Evolutionary conservation across 2,113 vertebrate species (phyloP), one percentile per base, ranked within the genome.

Genomic region (Engraulis encrasicolus): DNA sequence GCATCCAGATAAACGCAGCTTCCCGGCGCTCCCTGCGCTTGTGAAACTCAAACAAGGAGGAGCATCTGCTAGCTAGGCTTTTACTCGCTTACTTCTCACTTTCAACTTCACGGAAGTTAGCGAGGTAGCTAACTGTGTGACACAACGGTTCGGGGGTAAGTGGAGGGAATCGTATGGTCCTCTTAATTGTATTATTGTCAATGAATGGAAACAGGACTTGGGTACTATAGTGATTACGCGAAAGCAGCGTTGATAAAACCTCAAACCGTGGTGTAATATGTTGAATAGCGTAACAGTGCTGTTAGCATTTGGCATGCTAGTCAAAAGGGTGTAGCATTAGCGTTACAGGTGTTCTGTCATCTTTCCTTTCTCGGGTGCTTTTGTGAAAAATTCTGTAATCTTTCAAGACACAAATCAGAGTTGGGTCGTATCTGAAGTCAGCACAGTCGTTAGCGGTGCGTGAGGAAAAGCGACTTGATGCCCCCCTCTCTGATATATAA

Each of bases 61-160:
- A 27, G 66, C 66, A 74, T 36, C 58, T 71, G 54, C 1, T 74
- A n/a, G n/a, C n/a, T n/a, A n/a, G n/a, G n/a, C n/a, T n/a, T n/a
- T n/a, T n/a, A n/a, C n/a, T n/a, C n/a, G n/a, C n/a, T n/a, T n/a
- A 31, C 66, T 74, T 74, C 66, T 31, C 58, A 66, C n/a, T 66
- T 66, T 66, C 66, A 74, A 74, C 66, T 74, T 34, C 27, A 74
- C 66, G 66, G 66, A 74, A 74, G 66, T 74, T 74, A 74, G 66
- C 66, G 31, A 14, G 9, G 40, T 45, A 45, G 14, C 66, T 34
- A 74, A 27, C 27, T 36, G 31, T 18, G 31, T 31, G 66, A 34
- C 31, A 74, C 31, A 74, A 34, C 66, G 66, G 66, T 74, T 2
- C 34, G 23, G 34, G 34, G 66, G 66, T 74, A 74, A 31, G 66